phyloP scores from a whole-genome alignment of 2,797 vertebrate genomes.

The Arremon aurantiirostris region DNA sequence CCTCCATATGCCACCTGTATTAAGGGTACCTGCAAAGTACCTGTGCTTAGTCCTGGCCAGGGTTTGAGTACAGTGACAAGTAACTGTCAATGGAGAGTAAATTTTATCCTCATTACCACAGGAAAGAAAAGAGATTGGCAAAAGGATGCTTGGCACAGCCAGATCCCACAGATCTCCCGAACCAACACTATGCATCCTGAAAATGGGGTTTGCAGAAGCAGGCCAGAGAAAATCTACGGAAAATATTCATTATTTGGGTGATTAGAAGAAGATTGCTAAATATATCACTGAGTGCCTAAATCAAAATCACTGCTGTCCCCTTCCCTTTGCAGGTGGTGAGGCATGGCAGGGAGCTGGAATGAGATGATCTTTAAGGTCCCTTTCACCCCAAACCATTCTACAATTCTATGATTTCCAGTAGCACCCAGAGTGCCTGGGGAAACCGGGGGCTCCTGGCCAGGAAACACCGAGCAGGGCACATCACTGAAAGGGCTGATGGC shows the following conservation, averaged over 20 bases:
- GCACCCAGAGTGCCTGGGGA: not conserved
- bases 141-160: not conserved
- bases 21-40: not conserved
- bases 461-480: fast-evolving
- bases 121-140: not conserved
- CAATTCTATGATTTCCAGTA: not conserved
- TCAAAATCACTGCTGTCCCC: not conserved
- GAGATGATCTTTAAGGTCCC: not conserved
- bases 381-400: not conserved
- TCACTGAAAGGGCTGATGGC: not conserved
- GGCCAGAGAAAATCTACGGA: not conserved
- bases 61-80: not conserved
- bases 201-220: not conserved
- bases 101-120: not conserved
- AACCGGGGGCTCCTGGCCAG: not conserved
- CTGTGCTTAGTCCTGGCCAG: not conserved
- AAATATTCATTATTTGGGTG: not conserved
- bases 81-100: not conserved
- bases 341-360: not conserved
- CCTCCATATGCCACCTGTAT: not conserved
- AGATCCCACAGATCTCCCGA: not conserved
- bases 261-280: not conserved
- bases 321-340: not conserved
- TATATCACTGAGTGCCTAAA: not conserved
- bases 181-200: not conserved